A percentile compares a stretch with the other conserved stretches of the same genome.
Conservation (phyloP, 2,113 vertebrate species). For the Catagonus wagneri region DNA sequence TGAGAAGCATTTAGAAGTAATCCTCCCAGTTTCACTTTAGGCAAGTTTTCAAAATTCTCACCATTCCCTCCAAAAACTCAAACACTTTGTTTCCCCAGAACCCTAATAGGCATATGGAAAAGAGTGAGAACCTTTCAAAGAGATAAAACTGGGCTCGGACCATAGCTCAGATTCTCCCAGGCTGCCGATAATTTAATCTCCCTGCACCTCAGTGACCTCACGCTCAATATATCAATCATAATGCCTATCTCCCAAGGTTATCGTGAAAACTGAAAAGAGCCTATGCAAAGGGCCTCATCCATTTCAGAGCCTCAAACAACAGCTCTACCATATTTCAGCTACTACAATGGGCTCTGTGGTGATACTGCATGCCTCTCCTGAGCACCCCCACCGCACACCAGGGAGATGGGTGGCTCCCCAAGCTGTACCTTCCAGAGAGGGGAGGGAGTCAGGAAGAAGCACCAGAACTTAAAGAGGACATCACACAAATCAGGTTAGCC, state of each 20-base stretch:
- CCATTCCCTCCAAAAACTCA: neutral
- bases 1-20: slow-evolving; percentile 22
- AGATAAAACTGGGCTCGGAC: neutral
- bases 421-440: neutral
- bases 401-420: neutral
- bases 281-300: neutral
- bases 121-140: neutral
- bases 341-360: neutral
- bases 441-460: neutral
- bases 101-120: neutral
- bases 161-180: neutral
- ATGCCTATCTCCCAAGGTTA: too few species aligned
- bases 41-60: neutral
- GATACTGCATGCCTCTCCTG: neutral
- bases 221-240: neutral
- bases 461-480: neutral
- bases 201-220: neutral
- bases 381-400: neutral
- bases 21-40: neutral
- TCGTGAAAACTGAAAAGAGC: neutral
- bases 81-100: neutral
- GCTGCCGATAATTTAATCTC: neutral
- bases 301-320: neutral
- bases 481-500: neutral
- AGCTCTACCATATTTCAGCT: neutral